These are phyloP conservation scores for Bombus picipes DNA, from an alignment of 1,140 invertebrate species.

Conservation along the genomic window DNA sequence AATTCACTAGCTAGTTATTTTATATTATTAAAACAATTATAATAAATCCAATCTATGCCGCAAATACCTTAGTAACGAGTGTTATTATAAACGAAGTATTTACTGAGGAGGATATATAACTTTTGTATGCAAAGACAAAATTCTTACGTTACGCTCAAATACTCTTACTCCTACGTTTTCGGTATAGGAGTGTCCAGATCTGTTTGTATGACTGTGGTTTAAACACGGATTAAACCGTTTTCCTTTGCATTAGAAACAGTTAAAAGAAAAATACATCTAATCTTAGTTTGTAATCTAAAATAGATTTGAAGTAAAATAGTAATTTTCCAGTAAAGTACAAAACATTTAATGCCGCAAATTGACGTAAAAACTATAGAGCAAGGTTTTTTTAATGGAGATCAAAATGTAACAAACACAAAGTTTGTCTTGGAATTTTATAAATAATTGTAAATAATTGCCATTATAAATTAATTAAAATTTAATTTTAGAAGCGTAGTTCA, in stretches of 20 bases:
- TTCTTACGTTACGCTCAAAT: no score
- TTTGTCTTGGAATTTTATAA: not conserved
- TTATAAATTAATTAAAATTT: not conserved
- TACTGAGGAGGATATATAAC: no score
- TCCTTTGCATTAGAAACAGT: not conserved
- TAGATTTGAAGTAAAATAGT: not conserved
- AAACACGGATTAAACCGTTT: not conserved
- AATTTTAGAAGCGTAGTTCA: not conserved
- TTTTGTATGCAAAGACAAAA: no score
- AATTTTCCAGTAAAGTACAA: not conserved
- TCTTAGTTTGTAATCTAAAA: not conserved
- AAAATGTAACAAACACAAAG: conserved; percentile 3
- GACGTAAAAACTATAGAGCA: conserved; percentile 18
- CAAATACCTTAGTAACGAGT: no score
- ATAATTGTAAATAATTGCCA: not conserved
- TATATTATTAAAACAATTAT: no score
- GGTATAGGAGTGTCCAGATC: no score
- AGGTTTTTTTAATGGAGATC: conserved; percentile 21
- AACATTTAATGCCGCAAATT: conserved; percentile 22
- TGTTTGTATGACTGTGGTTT: no score
- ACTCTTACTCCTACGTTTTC: no score
- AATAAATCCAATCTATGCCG: no score
- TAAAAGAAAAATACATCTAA: not conserved
- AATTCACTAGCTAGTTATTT: no score
- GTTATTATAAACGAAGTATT: no score